phyloP scores from a whole-genome alignment of 2,113 vertebrate genomes.

The Oreocharis arfaki region DNA sequence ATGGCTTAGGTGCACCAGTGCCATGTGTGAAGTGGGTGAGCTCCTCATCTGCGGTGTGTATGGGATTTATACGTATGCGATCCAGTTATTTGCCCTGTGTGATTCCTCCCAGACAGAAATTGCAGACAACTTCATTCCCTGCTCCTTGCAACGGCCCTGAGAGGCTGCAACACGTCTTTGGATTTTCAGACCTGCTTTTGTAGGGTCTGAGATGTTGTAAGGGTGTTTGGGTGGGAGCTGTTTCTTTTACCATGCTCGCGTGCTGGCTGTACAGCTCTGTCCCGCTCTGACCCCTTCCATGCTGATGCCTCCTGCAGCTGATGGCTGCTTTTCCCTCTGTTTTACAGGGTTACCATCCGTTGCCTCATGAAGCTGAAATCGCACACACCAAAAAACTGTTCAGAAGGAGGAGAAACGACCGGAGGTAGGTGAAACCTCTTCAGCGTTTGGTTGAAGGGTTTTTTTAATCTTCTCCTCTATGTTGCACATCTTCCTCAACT shows the following conservation, averaged over 20 bases:
- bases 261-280: not conserved
- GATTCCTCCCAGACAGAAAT: not conserved
- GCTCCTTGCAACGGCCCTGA: fast-evolving
- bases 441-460: fast-evolving
- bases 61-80: fast-evolving
- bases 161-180: not conserved
- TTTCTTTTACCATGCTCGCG: fast-evolving
- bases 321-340: not conserved
- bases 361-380: slow-evolving; percentile 92
- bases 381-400: slow-evolving; percentile 96
- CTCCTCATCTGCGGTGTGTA: fast-evolving
- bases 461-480: not conserved
- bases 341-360: slow-evolving; percentile 84
- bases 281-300: not conserved
- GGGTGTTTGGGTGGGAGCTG: not conserved
- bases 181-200: not conserved
- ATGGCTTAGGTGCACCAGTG: not conserved
- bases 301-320: not conserved
- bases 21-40: not conserved
- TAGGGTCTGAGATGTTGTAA: not conserved
- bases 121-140: not conserved
- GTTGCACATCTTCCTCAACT: fast-evolving
- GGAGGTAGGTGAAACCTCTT: slow-evolving; percentile 76
- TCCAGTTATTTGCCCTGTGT: fast-evolving
- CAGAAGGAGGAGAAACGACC: slow-evolving; percentile 87